phyloP scores from a whole-genome alignment of 2,113 vertebrate genomes.

The Oreochromis spilurus region DNA sequence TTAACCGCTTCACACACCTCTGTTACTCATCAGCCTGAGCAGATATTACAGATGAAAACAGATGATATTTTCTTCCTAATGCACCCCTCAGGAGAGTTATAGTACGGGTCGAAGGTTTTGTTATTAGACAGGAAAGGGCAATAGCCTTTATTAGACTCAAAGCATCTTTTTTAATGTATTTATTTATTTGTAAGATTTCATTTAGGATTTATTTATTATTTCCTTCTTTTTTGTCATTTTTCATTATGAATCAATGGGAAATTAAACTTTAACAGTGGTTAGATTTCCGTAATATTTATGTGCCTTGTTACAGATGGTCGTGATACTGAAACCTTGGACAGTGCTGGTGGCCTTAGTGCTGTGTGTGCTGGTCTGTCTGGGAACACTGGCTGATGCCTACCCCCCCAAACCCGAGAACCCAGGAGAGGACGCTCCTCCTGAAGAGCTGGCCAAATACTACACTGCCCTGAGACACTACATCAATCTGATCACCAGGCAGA shows the following conservation, averaged over 20 bases:
- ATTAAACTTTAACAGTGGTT: neutral
- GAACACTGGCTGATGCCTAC: constrained; percentile 77
- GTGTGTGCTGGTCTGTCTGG: constrained; percentile 78
- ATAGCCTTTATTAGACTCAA: neutral
- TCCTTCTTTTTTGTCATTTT: neutral
- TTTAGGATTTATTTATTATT: neutral
- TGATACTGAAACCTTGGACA: constrained; percentile 71
- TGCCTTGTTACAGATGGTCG: constrained; percentile 71
- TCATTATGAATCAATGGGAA: neutral
- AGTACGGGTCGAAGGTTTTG: neutral
- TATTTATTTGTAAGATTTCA: neutral
- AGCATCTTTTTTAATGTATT: neutral
- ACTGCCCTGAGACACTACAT: constrained; percentile 90
- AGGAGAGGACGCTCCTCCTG: constrained; percentile 80
- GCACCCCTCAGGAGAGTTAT: neutral
- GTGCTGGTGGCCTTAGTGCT: constrained; percentile 65
- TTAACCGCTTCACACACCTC: neutral
- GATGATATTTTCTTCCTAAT: neutral
- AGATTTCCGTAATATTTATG: neutral
- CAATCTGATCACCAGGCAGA: constrained; percentile 90
- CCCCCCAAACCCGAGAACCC: constrained; percentile 86
- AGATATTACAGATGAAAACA: neutral
- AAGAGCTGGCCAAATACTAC: constrained; percentile 86
- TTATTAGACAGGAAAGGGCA: neutral
- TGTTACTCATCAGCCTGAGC: neutral